Conservation (phyloP, 2,113 vertebrate genomes). For the Etheostoma cragini region DNA sequence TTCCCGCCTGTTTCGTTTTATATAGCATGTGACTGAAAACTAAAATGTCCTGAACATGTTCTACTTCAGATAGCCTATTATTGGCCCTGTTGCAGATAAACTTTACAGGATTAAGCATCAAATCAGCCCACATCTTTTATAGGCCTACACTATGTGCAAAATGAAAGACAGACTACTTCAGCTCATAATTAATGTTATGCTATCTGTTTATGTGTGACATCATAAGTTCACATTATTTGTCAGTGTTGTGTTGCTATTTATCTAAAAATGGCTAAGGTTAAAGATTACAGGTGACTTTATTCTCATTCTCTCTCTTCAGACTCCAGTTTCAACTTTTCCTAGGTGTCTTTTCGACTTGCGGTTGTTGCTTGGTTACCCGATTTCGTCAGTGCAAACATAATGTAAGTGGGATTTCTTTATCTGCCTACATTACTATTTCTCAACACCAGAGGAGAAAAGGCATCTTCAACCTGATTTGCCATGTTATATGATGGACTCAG, state of each 20-base stretch:
- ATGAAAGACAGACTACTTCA: not conserved
- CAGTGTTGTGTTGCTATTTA: not conserved
- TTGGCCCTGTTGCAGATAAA: not conserved
- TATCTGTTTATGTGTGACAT: not conserved
- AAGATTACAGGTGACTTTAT: no score
- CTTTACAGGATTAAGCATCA: not conserved
- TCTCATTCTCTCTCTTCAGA: not conserved
- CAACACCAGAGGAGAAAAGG: not conserved
- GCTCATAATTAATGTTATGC: not conserved
- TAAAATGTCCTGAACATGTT: not conserved
- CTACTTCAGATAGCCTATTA: no score
- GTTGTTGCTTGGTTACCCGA: not conserved
- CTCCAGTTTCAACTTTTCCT: not conserved
- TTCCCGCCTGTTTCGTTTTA: slow-evolving; percentile 66
- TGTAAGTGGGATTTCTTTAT: not conserved
- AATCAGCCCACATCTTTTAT: not conserved
- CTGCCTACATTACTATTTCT: not conserved
- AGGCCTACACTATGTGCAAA: not conserved
- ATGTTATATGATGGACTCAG: slow-evolving; percentile 22
- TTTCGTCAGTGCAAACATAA: not conserved
- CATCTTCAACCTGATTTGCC: slow-evolving; percentile 22
- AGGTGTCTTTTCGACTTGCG: not conserved
- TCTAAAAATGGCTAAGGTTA: not conserved
- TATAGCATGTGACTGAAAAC: not conserved
- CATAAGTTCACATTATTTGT: not conserved